These are phyloP conservation scores for Malthinus flaveolus DNA, from an alignment of 2,888 invertebrate species.

Conservation along the genomic window DNA sequence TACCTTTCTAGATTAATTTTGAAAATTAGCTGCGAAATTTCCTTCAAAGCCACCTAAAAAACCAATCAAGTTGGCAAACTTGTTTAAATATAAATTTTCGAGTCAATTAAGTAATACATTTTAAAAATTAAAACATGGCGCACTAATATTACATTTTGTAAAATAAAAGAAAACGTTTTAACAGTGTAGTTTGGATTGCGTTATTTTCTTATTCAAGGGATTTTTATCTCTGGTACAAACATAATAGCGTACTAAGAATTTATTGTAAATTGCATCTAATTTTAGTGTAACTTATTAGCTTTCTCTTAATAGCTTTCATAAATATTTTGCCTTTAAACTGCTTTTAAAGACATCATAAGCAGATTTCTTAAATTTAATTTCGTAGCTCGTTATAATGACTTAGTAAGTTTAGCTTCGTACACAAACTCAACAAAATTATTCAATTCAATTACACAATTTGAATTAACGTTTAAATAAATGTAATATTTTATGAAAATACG, in stretches of 20 bases:
- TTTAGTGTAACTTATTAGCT: constrained; percentile 32
- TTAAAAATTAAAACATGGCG: too few species aligned
- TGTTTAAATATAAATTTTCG: too few species aligned
- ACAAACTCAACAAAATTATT: constrained; percentile 1
- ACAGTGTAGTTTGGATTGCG: constrained; percentile 20
- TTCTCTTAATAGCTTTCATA: constrained; percentile 32
- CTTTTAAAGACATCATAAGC: constrained; percentile 23
- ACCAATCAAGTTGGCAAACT: too few species aligned
- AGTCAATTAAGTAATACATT: too few species aligned
- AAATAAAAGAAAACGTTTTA: constrained; percentile 16
- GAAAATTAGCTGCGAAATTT: too few species aligned
- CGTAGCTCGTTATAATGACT: constrained; percentile 3
- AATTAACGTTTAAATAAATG: constrained; percentile 2
- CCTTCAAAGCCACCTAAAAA: too few species aligned
- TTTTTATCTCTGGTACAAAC: constrained; percentile 34
- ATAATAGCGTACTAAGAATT: constrained; percentile 34
- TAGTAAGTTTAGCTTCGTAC: not conserved
- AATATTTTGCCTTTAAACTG: constrained; percentile 24
- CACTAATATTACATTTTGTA: not conserved
- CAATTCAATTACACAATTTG: constrained; percentile 1
- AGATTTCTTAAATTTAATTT: constrained; percentile 15
- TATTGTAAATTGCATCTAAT: constrained; percentile 37
- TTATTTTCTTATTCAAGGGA: constrained; percentile 27
- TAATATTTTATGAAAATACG: too few species aligned
- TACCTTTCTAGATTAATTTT: too few species aligned